Evolutionary conservation across 1,140 invertebrate genomes (phyloP), one percentile per base, ranked within the genome.

Genomic region (Drosophila virilis): DNA sequence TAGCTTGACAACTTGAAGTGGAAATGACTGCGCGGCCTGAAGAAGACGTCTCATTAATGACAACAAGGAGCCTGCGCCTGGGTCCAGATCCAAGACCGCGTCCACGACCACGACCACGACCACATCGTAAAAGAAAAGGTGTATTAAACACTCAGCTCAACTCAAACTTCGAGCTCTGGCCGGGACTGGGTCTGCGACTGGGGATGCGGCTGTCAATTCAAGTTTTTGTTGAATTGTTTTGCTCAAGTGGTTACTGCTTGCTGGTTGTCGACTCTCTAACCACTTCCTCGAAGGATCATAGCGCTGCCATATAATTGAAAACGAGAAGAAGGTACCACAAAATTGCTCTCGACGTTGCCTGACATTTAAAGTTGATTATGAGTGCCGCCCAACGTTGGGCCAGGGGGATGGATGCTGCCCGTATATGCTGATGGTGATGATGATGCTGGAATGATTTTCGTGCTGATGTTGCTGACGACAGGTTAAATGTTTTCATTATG

Each of bases 401-500:
- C 38, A 45, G 33, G 46, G 6, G 33, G 22, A 22, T 22, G 22
- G 22, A 22, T 22, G 22, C 22, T 22, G 22, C 22, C 1, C 22
- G 22, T 22, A 22, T 28, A 22, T 37, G 55, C 28, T 38, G 37
- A 10, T 42, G 38, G 6, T n/a, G 32, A 37, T 50, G 15, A 28
- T 69, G 38, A 15, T 38, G 33, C 12, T 68, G 64, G 59, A 42
- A 52, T 65, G 38, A 64, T 83, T 86, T 82, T 86, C 71, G 65
- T 67, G 68, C 64, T 79, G 76, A 69, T 77, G 68, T 73, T 60
- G 78, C 77, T 72, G 78, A 81, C 86, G 88, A 90, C 86, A 90
- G 86, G 86, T 90, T 90, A 90, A 90, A 90, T 86, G 86, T 90
- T 90, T 90, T 90, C 82, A 90, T 90, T 90, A 90, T 90, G 81